These are phyloP conservation scores for Spilogale gracilis DNA, from an alignment of 2,113 vertebrate species.

Conservation along the genomic window DNA sequence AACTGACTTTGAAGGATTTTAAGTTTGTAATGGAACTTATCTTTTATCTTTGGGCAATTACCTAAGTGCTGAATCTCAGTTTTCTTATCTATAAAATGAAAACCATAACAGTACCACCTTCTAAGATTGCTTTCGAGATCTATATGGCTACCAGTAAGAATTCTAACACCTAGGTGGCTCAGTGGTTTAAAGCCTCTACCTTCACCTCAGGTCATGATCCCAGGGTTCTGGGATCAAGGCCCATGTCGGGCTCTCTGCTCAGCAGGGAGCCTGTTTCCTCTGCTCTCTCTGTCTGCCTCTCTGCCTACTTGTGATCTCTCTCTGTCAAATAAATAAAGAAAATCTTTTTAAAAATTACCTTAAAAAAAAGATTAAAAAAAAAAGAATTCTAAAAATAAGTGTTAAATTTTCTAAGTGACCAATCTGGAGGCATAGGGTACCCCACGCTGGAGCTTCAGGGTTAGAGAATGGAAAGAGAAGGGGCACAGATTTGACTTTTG, in stretches of 20 bases:
- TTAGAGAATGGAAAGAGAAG: not conserved
- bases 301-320: too few species aligned
- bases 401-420: not conserved
- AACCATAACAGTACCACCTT: not conserved
- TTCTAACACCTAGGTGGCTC: not conserved
- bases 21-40: slow-evolving; percentile 8
- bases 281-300: too few species aligned
- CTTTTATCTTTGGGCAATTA: slow-evolving; percentile 9
- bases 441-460: not conserved
- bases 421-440: not conserved
- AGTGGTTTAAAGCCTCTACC: too few species aligned
- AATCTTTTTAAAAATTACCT: too few species aligned
- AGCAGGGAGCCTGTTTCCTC: too few species aligned
- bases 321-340: too few species aligned
- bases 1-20: not conserved
- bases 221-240: too few species aligned
- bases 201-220: too few species aligned
- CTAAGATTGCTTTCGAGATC: not conserved
- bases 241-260: too few species aligned
- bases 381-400: not conserved
- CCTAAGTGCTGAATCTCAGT: slow-evolving; percentile 34
- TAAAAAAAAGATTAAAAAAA: too few species aligned
- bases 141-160: not conserved
- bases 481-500: not conserved
- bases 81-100: slow-evolving; percentile 35